Conservation (phyloP, 2,888 invertebrate species). For the Drosophila barbarae region DNA sequence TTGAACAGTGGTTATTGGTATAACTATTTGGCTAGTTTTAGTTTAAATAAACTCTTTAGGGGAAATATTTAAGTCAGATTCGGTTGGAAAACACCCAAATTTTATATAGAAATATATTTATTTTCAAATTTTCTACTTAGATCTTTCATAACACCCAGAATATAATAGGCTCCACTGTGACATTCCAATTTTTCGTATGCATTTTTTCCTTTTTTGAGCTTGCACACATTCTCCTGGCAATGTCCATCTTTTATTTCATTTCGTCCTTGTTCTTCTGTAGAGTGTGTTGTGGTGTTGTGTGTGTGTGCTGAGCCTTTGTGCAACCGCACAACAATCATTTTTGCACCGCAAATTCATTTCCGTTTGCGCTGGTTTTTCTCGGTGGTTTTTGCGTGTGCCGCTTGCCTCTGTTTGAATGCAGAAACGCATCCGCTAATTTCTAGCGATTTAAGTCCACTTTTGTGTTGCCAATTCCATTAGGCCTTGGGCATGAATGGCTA, state of each 20-base stretch:
- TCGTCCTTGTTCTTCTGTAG: slow-evolving; percentile 21
- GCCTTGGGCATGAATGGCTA: neutral
- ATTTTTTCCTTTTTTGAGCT: slow-evolving; percentile 39
- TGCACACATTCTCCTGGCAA: slow-evolving; percentile 8
- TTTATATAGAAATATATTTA: neutral
- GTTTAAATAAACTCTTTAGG: neutral
- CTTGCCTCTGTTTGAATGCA: slow-evolving; percentile 26
- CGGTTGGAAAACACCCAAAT: neutral
- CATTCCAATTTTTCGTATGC: slow-evolving; percentile 50
- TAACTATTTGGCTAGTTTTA: neutral
- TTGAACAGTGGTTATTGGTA: slow-evolving; percentile 44
- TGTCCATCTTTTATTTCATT: slow-evolving; percentile 49
- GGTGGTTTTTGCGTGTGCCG: slow-evolving; percentile 11
- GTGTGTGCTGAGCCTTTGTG: slow-evolving; percentile 56
- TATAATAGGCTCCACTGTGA: slow-evolving; percentile 1
- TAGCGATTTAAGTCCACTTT: slow-evolving; percentile 49
- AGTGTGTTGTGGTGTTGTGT: neutral
- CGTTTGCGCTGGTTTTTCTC: slow-evolving; percentile 48
- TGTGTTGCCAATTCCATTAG: slow-evolving; percentile 48
- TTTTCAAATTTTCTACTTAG: neutral
- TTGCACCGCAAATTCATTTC: slow-evolving; percentile 70
- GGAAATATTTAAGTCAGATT: neutral
- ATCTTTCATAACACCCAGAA: neutral
- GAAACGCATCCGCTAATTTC: slow-evolving; percentile 64
- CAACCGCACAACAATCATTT: slow-evolving; percentile 67